phyloP scores from a whole-genome alignment of 2,797 vertebrate species.

The Adelosebastes latens region DNA sequence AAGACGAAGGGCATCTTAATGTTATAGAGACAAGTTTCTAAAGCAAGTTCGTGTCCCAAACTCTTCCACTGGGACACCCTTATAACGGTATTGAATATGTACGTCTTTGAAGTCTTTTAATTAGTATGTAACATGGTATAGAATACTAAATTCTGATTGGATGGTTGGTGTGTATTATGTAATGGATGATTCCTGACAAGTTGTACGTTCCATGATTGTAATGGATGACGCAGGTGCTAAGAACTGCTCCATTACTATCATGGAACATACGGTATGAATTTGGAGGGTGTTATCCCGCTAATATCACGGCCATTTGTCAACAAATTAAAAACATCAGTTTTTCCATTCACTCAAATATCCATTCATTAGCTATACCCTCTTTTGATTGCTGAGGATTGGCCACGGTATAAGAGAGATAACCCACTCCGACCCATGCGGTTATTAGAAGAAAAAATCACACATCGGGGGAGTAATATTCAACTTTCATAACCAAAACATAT shows the following conservation, averaged over 20 bases:
- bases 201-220: neutral
- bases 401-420: neutral
- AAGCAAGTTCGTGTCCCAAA: neutral
- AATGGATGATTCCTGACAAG: neutral
- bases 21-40: neutral
- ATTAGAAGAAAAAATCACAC: neutral
- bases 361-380: neutral
- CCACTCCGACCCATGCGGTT: neutral
- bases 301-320: neutral
- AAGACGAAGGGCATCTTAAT: neutral
- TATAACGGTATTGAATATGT: neutral
- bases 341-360: neutral
- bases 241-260: neutral
- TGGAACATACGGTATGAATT: rapidly evolving
- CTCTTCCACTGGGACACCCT: neutral
- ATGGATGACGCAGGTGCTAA: no score
- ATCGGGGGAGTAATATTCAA: neutral
- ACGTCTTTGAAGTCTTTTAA: neutral
- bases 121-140: neutral
- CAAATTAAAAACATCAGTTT: neutral
- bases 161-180: neutral
- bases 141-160: neutral
- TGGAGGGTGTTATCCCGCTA: neutral
- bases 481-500: neutral
- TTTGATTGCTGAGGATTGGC: neutral